Conservation (phyloP, 1,140 invertebrate genomes). For the Onthophagus taurus region DNA sequence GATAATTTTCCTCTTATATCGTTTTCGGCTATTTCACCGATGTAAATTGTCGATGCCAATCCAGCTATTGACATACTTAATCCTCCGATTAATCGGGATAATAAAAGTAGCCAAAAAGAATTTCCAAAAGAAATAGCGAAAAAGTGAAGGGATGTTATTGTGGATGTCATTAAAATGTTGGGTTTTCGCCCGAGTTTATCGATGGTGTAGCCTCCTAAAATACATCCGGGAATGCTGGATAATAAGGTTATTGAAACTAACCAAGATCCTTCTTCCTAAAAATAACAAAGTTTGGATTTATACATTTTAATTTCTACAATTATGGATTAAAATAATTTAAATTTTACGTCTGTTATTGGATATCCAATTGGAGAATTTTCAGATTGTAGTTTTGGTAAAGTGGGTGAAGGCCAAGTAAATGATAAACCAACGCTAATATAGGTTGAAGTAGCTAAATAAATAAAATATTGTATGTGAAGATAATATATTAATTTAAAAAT, state of each 20-base stretch:
- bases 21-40: constrained; percentile 52
- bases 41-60: constrained; percentile 44
- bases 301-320: no score
- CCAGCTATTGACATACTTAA: background rate
- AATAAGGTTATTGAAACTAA: constrained; percentile 43
- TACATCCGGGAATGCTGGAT: constrained; percentile 41
- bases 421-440: background rate
- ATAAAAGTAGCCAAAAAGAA: constrained; percentile 35
- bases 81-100: constrained; percentile 46
- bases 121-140: constrained; percentile 35
- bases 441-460: background rate
- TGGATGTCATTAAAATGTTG: background rate
- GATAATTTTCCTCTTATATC: constrained; percentile 50
- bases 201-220: constrained; percentile 43
- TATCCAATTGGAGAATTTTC: constrained; percentile 30
- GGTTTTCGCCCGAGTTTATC: constrained; percentile 47
- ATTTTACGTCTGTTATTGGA: constrained; percentile 24
- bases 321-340: no score
- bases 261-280: constrained; percentile 43
- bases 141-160: background rate
- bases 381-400: constrained; percentile 38
- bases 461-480: background rate
- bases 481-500: no score
- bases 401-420: constrained; percentile 42
- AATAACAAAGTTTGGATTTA: constrained; percentile 9